Percentiles rank a stretch among this genome's conserved stretches.
These are phyloP conservation scores for Xenopus petersii DNA, from an alignment of 2,797 vertebrate species.

Conservation along the genomic window DNA sequence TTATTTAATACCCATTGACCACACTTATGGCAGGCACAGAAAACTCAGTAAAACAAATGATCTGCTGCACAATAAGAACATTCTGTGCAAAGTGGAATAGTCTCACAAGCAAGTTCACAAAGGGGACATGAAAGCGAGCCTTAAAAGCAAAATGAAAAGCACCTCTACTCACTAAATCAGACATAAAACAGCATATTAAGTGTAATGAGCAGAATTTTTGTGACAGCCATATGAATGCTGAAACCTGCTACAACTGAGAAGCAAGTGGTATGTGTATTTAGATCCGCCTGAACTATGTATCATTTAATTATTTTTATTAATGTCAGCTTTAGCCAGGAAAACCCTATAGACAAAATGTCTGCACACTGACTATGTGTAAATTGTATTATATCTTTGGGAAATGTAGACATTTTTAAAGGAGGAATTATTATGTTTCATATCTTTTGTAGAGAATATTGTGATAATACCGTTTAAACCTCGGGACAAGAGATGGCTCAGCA, in stretches of 20 bases:
- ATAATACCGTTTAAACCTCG: too few relatives aligned
- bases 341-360: conserved; percentile 13
- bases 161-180: conserved; percentile 51
- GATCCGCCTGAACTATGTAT: conserved; percentile 13
- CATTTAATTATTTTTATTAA: conserved; percentile 16
- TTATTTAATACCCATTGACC: conserved; percentile 50
- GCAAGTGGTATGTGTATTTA: conserved; percentile 13
- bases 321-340: neutral
- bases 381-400: too few relatives aligned
- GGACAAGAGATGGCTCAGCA: too few relatives aligned
- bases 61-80: conserved; percentile 20
- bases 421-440: too few relatives aligned
- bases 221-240: conserved; percentile 45
- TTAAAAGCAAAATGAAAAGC: conserved; percentile 41
- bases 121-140: conserved; percentile 21
- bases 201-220: conserved; percentile 52
- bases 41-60: conserved; percentile 23
- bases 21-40: conserved; percentile 41
- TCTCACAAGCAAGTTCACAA: conserved; percentile 24
- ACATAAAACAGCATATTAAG: conserved; percentile 51
- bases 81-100: conserved; percentile 47
- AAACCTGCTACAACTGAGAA: conserved; percentile 46
- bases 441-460: too few relatives aligned
- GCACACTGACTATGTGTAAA: too few relatives aligned
- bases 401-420: too few relatives aligned